These are phyloP conservation scores for Melospiza melodia DNA, from an alignment of 2,113 vertebrate genomes.

Conservation along the genomic window DNA sequence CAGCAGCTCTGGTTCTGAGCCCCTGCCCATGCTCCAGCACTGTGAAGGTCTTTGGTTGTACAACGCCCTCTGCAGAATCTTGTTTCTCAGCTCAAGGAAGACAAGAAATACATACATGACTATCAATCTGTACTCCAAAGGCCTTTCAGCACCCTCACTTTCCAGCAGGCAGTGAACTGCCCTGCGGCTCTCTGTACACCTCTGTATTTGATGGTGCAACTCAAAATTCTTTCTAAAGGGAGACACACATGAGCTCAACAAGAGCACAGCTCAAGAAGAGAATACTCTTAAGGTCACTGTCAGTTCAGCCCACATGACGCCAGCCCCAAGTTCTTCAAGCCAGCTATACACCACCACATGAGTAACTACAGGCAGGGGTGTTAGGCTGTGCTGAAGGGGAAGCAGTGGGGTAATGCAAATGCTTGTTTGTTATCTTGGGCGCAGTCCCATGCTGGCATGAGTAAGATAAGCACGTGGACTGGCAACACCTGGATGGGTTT, in stretches of 20 bases:
- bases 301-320: not conserved
- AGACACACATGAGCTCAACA: not conserved
- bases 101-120: not conserved
- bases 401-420: accelerated
- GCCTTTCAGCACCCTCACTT: not conserved
- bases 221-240: not conserved
- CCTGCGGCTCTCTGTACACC: not conserved
- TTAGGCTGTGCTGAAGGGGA: not conserved
- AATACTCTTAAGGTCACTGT: not conserved
- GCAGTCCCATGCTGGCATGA: not conserved
- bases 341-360: not conserved
- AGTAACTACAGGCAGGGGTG: not conserved
- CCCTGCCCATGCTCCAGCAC: not conserved
- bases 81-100: not conserved
- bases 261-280: not conserved
- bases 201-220: not conserved
- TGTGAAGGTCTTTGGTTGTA: not conserved
- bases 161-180: not conserved
- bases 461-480: not conserved
- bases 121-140: not conserved
- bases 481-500: not conserved
- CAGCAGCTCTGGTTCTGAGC: not conserved
- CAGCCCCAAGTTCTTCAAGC: not conserved
- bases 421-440: accelerated
- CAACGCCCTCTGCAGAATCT: not conserved